Evolutionary conservation across 2,797 vertebrate genomes (phyloP), one percentile per base, ranked within the genome.

Genomic region (Acipenser oxyrinchus): DNA sequence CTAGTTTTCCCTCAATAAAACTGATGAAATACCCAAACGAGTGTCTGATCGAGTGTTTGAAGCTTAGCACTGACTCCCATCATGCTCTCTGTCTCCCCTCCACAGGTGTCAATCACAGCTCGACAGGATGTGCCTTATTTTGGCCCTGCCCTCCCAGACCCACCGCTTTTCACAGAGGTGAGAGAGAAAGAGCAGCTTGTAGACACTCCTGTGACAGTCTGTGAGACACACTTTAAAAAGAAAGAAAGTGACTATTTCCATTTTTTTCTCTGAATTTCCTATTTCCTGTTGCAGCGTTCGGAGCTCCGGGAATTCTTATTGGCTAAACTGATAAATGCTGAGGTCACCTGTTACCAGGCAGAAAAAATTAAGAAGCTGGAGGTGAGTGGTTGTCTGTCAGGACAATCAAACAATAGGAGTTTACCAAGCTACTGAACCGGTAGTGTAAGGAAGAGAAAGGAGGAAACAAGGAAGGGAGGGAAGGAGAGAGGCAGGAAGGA

Each of bases 71-170:
- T 18, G 12, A 53, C 52, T 53, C 12, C 52, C 8, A 53, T 8
- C 8, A 53, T 8, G 52, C 52, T 53, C 0, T 53, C 60, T 23
- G 1, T 62, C 15, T 62, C 4, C 7, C 15, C 65, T 69, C 58
- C 48, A 49, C 71, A 91, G 90, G 82, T 91, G 59, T 88, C 81
- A 6, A 71, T 90, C 48, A 86, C 89, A 51, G 88, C 88, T 71
- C 83, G 90, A 79, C 86, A 90, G 37, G 90, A 90, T 55, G 90
- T 91, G 66, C 90, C 90, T 60, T 82, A 76, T 6, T 91, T 91
- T 73, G 86, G 88, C 68, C 90, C 90, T 0, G 74, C 82, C 9
- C 85, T 91, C 49, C 89, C 88, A 49, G 80, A 84, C 71, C 89
- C 90, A 59, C 86, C 89, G 3, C 63, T 89, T 63, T 91, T 91